Conservation (phyloP, 2,113 vertebrate species). For the Burhinus bistriatus region DNA sequence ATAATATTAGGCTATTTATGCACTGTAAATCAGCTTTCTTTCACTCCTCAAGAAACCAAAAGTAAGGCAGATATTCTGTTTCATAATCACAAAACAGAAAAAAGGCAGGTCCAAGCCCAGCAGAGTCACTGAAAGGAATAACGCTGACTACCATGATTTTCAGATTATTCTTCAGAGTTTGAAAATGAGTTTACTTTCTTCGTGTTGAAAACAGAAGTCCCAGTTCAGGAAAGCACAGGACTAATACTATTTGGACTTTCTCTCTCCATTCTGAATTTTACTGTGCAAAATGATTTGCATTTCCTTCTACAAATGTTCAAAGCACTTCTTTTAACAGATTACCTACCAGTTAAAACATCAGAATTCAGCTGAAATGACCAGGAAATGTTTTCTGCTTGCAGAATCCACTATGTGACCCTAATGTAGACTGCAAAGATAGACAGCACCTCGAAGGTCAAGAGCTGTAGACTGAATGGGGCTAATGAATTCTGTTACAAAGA, state of each 20-base stretch:
- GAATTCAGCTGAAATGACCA: neutral
- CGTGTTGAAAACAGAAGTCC: neutral
- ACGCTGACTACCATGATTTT: neutral
- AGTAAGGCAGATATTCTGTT: neutral
- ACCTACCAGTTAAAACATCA: neutral
- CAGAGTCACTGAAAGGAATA: neutral
- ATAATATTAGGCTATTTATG: neutral
- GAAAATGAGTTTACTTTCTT: neutral
- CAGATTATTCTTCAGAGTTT: neutral
- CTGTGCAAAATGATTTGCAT: neutral
- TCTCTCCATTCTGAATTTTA: neutral
- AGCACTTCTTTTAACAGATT: neutral
- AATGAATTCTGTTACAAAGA: neutral
- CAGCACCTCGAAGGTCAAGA: neutral
- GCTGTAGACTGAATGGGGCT: neutral
- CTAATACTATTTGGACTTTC: neutral
- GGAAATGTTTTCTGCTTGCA: neutral
- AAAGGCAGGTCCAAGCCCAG: neutral
- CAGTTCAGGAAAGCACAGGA: neutral
- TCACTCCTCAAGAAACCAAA: neutral
- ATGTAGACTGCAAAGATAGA: neutral
- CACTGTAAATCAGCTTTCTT: neutral
- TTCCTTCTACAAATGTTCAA: neutral
- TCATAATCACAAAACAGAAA: neutral
- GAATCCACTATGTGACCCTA: neutral